Conservation (phyloP, 2,797 vertebrate genomes). For the Notolabrus celidotus region DNA sequence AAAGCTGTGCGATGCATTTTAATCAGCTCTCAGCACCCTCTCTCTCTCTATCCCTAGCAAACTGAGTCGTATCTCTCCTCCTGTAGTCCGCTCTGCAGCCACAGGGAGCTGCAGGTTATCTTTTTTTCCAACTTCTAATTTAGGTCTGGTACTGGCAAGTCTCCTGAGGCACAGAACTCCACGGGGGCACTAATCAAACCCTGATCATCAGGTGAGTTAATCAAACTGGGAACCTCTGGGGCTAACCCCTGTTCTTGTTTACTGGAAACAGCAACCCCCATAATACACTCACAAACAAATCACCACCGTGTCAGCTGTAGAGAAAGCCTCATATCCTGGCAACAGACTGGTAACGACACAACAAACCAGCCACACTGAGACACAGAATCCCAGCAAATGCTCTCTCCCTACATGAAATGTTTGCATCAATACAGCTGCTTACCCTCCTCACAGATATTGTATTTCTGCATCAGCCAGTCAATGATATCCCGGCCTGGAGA, state of each 20-base stretch:
- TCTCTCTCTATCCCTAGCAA: not conserved
- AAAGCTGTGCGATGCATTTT: conserved; percentile 52
- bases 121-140: conserved; percentile 48
- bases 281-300: conserved; percentile 11
- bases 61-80: conserved; percentile 29
- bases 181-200: conserved; percentile 66
- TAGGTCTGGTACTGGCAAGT: conserved; percentile 27
- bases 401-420: not conserved
- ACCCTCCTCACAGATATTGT: conserved; percentile 90
- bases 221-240: conserved; percentile 65
- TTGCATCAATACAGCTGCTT: conserved; percentile 51
- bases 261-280: conserved; percentile 71
- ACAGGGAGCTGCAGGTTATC: conserved; percentile 17
- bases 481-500: conserved; percentile 88
- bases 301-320: conserved; percentile 42
- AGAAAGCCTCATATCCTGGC: conserved; percentile 71
- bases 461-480: conserved; percentile 91
- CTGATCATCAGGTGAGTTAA: conserved; percentile 71
- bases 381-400: conserved; percentile 21
- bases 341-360: conserved; percentile 64
- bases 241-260: conserved; percentile 64
- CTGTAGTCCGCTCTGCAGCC: conserved; percentile 20
- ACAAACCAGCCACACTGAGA: conserved; percentile 22
- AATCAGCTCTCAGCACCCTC: conserved; percentile 47
- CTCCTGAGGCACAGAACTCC: conserved; percentile 49